Base-by-base conservation (phyloP, 2,797 vertebrate genomes). In the Ptychadena robeensis region DNA sequence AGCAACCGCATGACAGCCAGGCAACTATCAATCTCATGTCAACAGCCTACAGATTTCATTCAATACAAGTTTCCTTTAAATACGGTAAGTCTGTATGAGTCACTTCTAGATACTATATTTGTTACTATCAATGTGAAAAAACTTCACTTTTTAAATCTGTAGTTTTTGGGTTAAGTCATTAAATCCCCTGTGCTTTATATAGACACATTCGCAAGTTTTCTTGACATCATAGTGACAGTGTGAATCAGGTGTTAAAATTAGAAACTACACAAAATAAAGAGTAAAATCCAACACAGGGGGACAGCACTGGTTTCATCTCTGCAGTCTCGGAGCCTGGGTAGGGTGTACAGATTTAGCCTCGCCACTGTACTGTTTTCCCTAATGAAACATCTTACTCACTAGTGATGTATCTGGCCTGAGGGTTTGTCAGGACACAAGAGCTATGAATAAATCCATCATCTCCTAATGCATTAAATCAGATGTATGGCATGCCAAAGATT, bases 371-470 rank as follows among this genome's bases (percentile, higher is more conserved):
- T 22, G 9, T 18, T 31, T 57, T 28, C 40, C 34, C 28, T 32
- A 73, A 32, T 9, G 11, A 57, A 22, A 53, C 2, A 61, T 61
- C 9, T 61, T 61, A 61, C 10, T 28, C n/a, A 25, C 27, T 18
- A 53, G 5, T 73, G 2, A 5, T 1, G 27, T 53, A 31, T 53
- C 40, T 53, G 44, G 72, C 72, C 57, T 7, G 11, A n/a, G 28
- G 44, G 32, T 64, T 38, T n/a, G 10, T 18, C 35, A 64, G 74
- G 63, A 44, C 35, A 66, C 38, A 78, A 18, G 64, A 68, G 30
- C 37, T 53, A 53, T 25, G 65, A 78, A 67, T 57, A 61, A 25
- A 78, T 32, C 10, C 48, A 59, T 61, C 57, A 53, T 53, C 27
- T 25, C 63, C 3, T 77, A 65, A 77, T 77, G 34, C 34, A 77